Percentiles rank a stretch among this genome's conserved stretches.
Evolutionary conservation across 2,888 invertebrate species (phyloP).

Genomic region (Alentia gelatinosa): DNA sequence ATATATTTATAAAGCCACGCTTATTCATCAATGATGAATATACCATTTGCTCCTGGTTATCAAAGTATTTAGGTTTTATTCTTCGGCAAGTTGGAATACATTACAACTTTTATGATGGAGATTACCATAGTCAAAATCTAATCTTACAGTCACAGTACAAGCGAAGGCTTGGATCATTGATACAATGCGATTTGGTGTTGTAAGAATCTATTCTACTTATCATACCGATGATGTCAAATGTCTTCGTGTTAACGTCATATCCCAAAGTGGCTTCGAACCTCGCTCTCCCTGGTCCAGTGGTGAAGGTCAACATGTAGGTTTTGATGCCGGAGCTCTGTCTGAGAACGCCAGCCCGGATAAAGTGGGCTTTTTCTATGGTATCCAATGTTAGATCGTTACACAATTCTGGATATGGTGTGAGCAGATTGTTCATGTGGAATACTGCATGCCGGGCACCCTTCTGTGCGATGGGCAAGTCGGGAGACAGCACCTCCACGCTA

Average conservation of each 20-base stretch:
- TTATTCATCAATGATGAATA: too few species aligned
- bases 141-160: background rate
- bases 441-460: background rate
- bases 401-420: background rate
- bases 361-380: background rate
- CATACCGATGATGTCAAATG: background rate
- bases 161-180: background rate
- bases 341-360: background rate
- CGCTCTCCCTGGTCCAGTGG: background rate
- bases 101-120: too few species aligned
- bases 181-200: background rate
- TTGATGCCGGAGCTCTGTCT: background rate
- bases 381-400: background rate
- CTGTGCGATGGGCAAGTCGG: background rate
- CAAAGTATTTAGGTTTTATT: too few species aligned
- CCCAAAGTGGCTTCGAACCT: background rate
- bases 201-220: background rate
- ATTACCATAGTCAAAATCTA: too few species aligned
- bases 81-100: too few species aligned
- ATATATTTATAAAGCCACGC: too few species aligned
- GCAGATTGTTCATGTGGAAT: background rate
- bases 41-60: too few species aligned
- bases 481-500: background rate
- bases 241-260: conserved; percentile 3
- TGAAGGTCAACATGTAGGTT: background rate